A percentile compares a stretch with the other conserved stretches of the same genome.
Conservation (phyloP, 2,797 vertebrate genomes). For the Chelon labrosus region DNA sequence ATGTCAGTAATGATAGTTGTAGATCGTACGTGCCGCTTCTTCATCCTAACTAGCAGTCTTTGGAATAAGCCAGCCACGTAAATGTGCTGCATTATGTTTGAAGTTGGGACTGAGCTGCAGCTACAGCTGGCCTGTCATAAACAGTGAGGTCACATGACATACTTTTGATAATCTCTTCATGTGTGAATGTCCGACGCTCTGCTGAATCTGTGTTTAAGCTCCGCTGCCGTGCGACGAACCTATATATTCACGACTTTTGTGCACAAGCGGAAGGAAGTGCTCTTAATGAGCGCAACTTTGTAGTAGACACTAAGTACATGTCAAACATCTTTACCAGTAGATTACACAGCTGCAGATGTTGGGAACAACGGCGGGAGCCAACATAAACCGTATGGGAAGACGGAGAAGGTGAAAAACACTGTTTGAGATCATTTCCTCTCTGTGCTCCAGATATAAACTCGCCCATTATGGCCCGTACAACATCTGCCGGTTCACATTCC, state of each 20-base stretch:
- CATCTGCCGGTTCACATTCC: slow-evolving; percentile 55
- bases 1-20: too few species aligned
- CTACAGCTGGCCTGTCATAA: not conserved
- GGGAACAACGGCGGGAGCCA: slow-evolving; percentile 31
- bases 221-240: slow-evolving; percentile 11
- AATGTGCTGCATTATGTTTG: not conserved
- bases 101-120: not conserved
- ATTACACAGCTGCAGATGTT: slow-evolving; percentile 61
- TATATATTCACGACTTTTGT: slow-evolving; percentile 9
- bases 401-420: slow-evolving; percentile 36
- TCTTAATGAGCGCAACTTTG: slow-evolving; percentile 35
- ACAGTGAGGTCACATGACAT: not conserved
- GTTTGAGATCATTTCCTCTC: slow-evolving; percentile 47
- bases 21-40: too few species aligned
- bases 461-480: slow-evolving; percentile 7
- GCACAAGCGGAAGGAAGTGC: slow-evolving; percentile 20
- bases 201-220: slow-evolving; percentile 9
- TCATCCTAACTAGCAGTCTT: too few species aligned
- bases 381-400: slow-evolving; percentile 63
- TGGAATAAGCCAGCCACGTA: too few species aligned
- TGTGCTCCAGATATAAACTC: slow-evolving; percentile 42
- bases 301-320: slow-evolving; percentile 35
- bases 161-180: not conserved
- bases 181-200: slow-evolving; percentile 1
- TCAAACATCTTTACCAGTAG: slow-evolving; percentile 37